Evolutionary conservation across 2,113 vertebrate species (phyloP), one percentile per base, ranked within the genome.

Genomic region (Pygoscelis antarcticus): DNA sequence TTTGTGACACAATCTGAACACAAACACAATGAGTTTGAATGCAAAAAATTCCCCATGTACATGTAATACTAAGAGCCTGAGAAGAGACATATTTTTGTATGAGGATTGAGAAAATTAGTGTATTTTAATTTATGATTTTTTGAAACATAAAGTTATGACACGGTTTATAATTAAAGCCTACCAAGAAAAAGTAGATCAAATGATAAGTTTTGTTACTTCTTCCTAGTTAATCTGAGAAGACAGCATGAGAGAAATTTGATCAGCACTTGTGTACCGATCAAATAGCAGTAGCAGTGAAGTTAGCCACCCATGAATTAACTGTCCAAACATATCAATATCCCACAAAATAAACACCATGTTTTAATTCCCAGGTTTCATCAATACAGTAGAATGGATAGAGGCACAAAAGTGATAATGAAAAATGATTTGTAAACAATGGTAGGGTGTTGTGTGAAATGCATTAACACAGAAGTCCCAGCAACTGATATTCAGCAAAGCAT

Each of bases 271-370:
- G 46, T 88, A 51, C 74, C 89, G 88, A 97, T 80, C 72, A 80
- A 87, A 87, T 13, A 93, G 83, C 58, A 65, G 47, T 68, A 94
- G 47, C 40, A 70, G 52, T 70, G 54, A 89, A 88, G 76, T n/a
- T 85, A 95, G 74, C 66, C 83, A 90, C 86, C 75, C 90, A 42
- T 93, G 83, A 97, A 96, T 97, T 89, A 44, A 40, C 34, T 95
- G 71, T 94, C 92, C 60, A 89, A 68, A 86, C 5, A 17, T 74
- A 87, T 87, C 62, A 66, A 42, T 95, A 94, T 70, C 54, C 66
- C 93, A 60, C 72, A 34, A 55, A 95, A 96, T 66, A 95, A 96
- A 95, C 85, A 88, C 57, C 80, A 26, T 75, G 60, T 96, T 95
- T 95, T 87, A 89, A 60, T 83, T 87, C 87, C 74, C 83, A 78